Conservation (phyloP, 2,797 vertebrate genomes). For the Gallinago nigripennis region DNA sequence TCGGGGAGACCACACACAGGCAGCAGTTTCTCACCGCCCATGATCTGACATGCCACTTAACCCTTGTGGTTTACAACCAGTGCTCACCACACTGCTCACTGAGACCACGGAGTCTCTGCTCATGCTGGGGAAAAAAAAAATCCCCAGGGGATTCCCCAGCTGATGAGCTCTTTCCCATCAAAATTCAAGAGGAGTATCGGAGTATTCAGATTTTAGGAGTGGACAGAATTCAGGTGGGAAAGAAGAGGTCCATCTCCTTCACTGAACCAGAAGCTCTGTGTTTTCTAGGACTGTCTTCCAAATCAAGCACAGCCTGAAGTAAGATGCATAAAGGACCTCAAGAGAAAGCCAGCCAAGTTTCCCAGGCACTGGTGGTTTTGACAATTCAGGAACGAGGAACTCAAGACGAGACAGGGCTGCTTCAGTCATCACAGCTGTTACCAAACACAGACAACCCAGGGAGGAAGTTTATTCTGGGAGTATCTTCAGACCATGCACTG, state of each 20-base stretch:
- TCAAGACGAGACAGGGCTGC: not conserved
- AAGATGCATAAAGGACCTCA: not conserved
- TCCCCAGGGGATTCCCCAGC: conserved; percentile 36
- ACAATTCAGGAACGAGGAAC: not conserved
- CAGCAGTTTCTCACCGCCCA: not conserved
- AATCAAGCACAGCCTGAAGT: not conserved
- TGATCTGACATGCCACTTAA: conserved; percentile 41
- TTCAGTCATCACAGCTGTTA: not conserved
- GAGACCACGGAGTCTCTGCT: not conserved
- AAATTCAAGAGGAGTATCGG: not conserved
- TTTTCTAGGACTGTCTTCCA: not conserved
- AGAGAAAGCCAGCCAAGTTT: not conserved
- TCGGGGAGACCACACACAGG: conserved; percentile 31
- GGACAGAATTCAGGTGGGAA: not conserved
- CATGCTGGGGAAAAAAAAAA: not conserved
- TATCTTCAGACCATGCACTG: not conserved
- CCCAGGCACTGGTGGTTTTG: not conserved
- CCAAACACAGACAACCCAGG: not conserved
- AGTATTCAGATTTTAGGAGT: not conserved
- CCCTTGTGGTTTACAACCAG: conserved; percentile 31
- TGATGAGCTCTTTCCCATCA: not conserved
- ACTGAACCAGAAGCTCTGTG: not conserved
- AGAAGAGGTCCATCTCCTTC: not conserved
- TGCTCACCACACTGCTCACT: not conserved
- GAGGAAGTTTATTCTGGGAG: not conserved